phyloP scores from a whole-genome alignment of 2,888 invertebrate genomes.

The Drosophila picticornis region DNA sequence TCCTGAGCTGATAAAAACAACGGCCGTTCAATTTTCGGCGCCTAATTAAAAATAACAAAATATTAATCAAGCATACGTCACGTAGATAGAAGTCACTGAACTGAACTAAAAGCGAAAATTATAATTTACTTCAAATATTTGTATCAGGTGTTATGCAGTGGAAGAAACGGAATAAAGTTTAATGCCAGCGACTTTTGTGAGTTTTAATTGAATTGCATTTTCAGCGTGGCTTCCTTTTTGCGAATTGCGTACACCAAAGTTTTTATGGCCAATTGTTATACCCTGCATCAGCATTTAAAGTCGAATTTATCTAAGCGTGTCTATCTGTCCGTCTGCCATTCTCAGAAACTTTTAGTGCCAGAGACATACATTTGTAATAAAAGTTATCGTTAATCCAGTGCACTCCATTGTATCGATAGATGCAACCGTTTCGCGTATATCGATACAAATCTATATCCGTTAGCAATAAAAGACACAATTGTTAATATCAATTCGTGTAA shows the following conservation, averaged over 20 bases:
- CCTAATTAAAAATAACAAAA: constrained; percentile 1
- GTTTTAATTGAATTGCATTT: constrained; percentile 55
- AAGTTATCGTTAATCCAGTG: background rate
- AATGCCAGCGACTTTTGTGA: background rate
- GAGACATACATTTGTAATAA: background rate
- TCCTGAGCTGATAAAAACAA: constrained; percentile 36
- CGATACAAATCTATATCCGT: no score
- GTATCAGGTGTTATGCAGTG: constrained; percentile 14
- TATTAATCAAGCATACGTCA: constrained; percentile 58
- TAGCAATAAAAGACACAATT: background rate
- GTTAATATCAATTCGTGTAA: background rate
- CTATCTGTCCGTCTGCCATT: background rate
- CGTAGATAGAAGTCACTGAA: constrained; percentile 51
- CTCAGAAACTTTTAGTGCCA: background rate
- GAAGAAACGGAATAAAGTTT: background rate
- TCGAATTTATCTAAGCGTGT: background rate
- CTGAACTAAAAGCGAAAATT: constrained; percentile 31
- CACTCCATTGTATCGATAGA: background rate
- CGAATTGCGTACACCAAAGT: constrained; percentile 6
- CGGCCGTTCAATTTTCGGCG: constrained; percentile 21
- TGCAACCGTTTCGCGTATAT: background rate
- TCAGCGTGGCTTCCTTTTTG: constrained; percentile 20
- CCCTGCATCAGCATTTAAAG: background rate
- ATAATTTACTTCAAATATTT: constrained; percentile 14
- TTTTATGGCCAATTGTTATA: constrained; percentile 35